phyloP scores from a whole-genome alignment of 2,113 vertebrate species.

The Poecilia latipinna region DNA sequence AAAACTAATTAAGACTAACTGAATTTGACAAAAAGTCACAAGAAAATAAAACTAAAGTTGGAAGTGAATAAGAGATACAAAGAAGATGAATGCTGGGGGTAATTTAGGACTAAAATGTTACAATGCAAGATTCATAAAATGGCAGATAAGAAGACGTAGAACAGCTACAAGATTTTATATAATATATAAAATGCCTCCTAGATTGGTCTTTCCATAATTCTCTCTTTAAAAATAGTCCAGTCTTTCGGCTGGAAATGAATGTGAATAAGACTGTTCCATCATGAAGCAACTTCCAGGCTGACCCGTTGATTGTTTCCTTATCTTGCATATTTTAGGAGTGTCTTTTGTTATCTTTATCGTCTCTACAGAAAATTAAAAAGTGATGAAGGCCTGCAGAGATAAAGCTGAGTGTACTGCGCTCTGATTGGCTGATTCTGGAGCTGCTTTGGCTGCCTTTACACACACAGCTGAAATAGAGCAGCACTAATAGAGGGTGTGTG shows the following conservation, averaged over 20 bases:
- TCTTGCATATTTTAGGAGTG: constrained; percentile 15
- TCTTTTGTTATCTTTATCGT: constrained; percentile 1
- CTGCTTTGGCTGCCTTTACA: constrained; percentile 39
- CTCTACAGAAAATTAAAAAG: constrained; percentile 28
- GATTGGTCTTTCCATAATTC: too few relatives aligned
- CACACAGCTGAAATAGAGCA: constrained; percentile 70
- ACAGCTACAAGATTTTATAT: too few relatives aligned
- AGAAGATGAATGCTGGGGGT: too few relatives aligned
- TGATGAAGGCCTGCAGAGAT: constrained; percentile 34
- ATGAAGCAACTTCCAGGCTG: background rate
- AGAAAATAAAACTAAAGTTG: too few relatives aligned
- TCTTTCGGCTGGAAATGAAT: background rate
- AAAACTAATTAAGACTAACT: too few relatives aligned
- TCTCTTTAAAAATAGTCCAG: background rate
- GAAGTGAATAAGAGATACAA: too few relatives aligned
- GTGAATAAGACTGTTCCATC: background rate
- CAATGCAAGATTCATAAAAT: too few relatives aligned
- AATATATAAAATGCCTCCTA: too few relatives aligned
- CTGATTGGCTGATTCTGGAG: constrained; percentile 54
- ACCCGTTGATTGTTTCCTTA: constrained; percentile 31
- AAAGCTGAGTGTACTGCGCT: constrained; percentile 10
- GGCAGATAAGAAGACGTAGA: too few relatives aligned
- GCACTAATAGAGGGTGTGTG: constrained; percentile 63
- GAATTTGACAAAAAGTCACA: too few relatives aligned
- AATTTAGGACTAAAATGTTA: too few relatives aligned